Base-by-base conservation (phyloP, 2,113 vertebrate species). In the Sclerurus mexicanus region DNA sequence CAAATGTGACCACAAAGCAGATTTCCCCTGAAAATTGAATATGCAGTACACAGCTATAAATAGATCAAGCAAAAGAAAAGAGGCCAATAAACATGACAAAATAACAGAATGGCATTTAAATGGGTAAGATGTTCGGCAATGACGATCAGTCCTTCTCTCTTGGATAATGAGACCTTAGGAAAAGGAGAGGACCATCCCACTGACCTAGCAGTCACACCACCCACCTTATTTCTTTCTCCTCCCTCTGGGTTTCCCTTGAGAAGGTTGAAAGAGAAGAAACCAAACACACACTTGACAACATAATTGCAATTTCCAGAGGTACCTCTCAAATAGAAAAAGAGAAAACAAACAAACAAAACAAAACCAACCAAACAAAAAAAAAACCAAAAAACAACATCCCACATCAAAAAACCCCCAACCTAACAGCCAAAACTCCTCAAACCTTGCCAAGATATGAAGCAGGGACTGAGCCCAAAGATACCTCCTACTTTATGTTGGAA, bases 1-100 rank as follows among this genome's bases (percentile, higher is more conserved):
- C 95, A 99, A 97, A 98, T 99, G 99, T 52, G 99, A 99, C 99
- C 99, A 99, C 94, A 99, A 97, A 31, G 99, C 99, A 8, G 99
- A 99, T 80, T 99, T 99, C 11, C 99, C 99, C 99, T 99, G 97
- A 64, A 97, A 97, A 90, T 18, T 4, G 46, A 92, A 62, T 39
- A 87, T 1, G 22, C 2, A 71, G 47, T 33, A 75, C 0, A 0
- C 23, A 31, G 9, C 16, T 88, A 83, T 79, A 93, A 86, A 84
- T 37, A 88, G 77, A 72, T 14, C 12, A 37, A 25, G 19, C 19
- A 85, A 78, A 76, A 85, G 8, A 78, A 30, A 59, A 82, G 37
- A 90, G 12, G 21, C 28, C 28, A 87, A 19, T 31, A 46, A 77
- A 85, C 27, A 69, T 1, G 3, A 18, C 18, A 75, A 73, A 84